Evolutionary conservation across 2,888 invertebrate genomes (phyloP).

Genomic region (Melanargia galathea): DNA sequence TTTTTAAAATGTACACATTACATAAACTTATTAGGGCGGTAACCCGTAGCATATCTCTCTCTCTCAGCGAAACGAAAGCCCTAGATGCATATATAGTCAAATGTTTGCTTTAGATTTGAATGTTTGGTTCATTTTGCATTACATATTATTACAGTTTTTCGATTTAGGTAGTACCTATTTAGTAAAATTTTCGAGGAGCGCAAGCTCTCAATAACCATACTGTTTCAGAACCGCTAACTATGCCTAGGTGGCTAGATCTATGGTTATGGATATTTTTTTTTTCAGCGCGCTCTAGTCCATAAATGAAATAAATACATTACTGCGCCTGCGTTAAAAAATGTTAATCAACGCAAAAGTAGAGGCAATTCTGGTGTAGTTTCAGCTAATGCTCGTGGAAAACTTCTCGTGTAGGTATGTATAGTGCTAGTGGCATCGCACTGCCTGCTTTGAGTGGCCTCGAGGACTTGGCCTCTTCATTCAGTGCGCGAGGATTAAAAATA

Average conservation of each 20-base stretch:
- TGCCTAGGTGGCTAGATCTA: too few relatives aligned
- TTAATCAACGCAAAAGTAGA: background rate
- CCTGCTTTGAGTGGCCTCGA: constrained; percentile 16
- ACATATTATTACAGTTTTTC: too few relatives aligned
- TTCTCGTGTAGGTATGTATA: constrained; percentile 1
- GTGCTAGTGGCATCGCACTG: constrained; percentile 11
- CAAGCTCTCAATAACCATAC: background rate
- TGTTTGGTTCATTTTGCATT: too few relatives aligned
- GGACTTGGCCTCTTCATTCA: constrained; percentile 18
- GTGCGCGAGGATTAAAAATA: constrained; percentile 28
- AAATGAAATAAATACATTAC: constrained; percentile 16
- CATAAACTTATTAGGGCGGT: too few relatives aligned
- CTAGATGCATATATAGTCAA: too few relatives aligned
- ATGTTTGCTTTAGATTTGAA: too few relatives aligned
- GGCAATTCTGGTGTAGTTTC: constrained; percentile 7
- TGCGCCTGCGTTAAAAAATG: background rate
- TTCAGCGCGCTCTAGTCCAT: background rate
- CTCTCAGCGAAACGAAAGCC: too few relatives aligned
- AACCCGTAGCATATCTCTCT: too few relatives aligned
- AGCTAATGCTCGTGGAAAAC: constrained; percentile 18
- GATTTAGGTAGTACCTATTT: too few relatives aligned
- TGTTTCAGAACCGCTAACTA: too few relatives aligned
- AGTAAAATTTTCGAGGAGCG: too few relatives aligned
- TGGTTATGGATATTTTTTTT: background rate
- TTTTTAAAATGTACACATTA: too few relatives aligned